Percentiles rank a stretch among this genome's conserved stretches.
phyloP scores from a whole-genome alignment of 1,140 invertebrate genomes.

The Myzus persicae region DNA sequence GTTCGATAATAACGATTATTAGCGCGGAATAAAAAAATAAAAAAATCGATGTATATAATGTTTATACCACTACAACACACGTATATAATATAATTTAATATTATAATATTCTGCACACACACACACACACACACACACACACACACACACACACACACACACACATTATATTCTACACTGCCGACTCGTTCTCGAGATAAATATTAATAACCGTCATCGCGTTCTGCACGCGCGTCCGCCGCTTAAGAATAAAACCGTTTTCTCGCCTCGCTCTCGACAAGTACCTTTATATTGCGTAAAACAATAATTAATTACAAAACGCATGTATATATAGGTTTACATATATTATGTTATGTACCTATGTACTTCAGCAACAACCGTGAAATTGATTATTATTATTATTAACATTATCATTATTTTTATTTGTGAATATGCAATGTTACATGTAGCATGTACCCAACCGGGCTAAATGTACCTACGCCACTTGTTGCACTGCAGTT shows the following conservation, averaged over 20 bases:
- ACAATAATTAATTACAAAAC: slow-evolving; percentile 15
- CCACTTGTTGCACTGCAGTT: neutral
- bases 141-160: too few species aligned
- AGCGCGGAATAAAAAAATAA: too few species aligned
- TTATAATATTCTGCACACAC: neutral
- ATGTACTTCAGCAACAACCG: neutral
- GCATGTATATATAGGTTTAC: neutral
- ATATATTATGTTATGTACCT: neutral
- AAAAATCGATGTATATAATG: neutral
- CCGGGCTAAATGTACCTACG: neutral
- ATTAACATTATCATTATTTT: neutral
- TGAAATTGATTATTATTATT: neutral
- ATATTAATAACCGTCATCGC: slow-evolving; percentile 14
- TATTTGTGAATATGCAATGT: neutral
- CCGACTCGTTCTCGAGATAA: neutral
- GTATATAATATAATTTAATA: neutral
- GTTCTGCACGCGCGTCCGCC: neutral
- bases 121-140: too few species aligned
- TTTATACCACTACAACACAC: too few species aligned
- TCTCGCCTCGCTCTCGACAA: neutral
- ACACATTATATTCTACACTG: too few species aligned
- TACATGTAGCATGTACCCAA: neutral
- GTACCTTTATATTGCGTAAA: slow-evolving; percentile 5
- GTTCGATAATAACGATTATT: neutral
- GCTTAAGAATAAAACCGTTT: neutral